Base-by-base conservation (phyloP, 2,113 vertebrate species). In the Xiphophorus couchianus region DNA sequence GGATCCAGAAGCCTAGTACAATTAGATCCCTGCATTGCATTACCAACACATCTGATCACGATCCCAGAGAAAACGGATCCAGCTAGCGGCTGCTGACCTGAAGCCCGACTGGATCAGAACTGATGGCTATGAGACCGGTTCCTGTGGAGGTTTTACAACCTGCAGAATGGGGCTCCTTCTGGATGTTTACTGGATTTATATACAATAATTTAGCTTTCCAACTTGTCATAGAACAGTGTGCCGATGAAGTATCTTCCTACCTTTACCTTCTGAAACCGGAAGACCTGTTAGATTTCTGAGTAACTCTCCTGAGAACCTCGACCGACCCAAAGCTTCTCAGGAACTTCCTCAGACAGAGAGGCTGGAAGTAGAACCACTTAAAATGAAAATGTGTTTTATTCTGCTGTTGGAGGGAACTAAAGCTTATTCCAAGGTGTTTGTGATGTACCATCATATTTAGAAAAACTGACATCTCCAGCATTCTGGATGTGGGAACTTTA, bases 41-140 rank as follows among this genome's bases (percentile, higher is more conserved):
- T 2, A 37, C 74, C 80, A 14, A 66, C 54, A 1, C 33, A 39
- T 39, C 33, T 87, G 76, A 62, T 33, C n/a, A 60, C 17, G 30
- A 85, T 81, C 5, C 54, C 54, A 5, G 10, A 83, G 44, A 84
- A 80, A 60, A 54, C 31, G 0, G 39, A 69, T 0, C 54, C 27
- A 1, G 0, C 6, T 7, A 33, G 8, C 12, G 69, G 30, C 37
- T 60, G 14, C 39, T 75, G 31, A 62, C 27, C 14, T 48, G 39
- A 37, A 48, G 39, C 7, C 30, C 15, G 15, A 3, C 29, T 14
- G 62, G 15, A 22, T 31, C 7, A 14, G 62, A 8, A 25, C 33
- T 66, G 64, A 29, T 4, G 31, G 35, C 7, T 22, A 2, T 51
- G 48, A 22, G 48, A 22, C 51, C 7, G 19, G 3, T 44, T 44